Conservation (phyloP, 35 echinoderm and acorn worm genomes). For the Heliocidaris erythrogramma region DNA sequence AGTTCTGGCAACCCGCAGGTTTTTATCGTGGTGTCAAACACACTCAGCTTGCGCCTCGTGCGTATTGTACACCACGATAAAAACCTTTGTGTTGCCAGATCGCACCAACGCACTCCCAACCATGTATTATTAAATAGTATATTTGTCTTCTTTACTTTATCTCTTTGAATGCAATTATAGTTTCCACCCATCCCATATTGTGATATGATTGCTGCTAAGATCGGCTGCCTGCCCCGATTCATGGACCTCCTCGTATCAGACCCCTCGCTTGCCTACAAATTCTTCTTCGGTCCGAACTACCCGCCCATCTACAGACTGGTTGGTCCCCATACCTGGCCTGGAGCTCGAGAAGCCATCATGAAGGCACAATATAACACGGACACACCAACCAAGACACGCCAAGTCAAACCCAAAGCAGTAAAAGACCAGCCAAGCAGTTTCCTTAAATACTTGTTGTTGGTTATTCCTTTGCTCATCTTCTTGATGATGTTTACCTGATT, state of each 20-base stretch:
- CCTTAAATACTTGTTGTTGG: background rate
- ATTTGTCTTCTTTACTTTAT: background rate
- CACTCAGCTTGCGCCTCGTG: too few species aligned
- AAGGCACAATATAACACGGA: background rate
- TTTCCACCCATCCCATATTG: conserved; percentile 64
- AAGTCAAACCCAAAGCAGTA: background rate
- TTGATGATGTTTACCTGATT: background rate
- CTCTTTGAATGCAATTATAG: conserved; percentile 18
- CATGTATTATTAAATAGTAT: too few species aligned
- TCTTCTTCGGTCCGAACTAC: conserved; percentile 75
- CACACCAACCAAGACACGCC: background rate
- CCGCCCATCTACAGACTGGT: conserved; percentile 71
- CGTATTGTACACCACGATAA: too few species aligned
- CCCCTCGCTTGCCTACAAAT: conserved; percentile 61
- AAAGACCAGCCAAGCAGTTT: background rate
- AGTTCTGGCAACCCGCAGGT: too few species aligned
- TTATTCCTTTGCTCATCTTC: background rate
- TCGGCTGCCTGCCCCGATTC: conserved; percentile 53
- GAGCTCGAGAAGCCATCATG: conserved; percentile 64
- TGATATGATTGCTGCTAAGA: conserved; percentile 52
- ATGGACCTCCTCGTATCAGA: conserved; percentile 54
- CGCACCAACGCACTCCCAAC: too few species aligned
- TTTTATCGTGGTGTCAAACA: too few species aligned
- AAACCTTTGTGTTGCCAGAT: too few species aligned
- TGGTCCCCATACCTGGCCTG: conserved; percentile 82